A percentile compares a stretch with the other conserved stretches of the same genome.
Evolutionary conservation across 2,888 invertebrate genomes (phyloP).

Genomic region (Drosophila hamatofila): DNA sequence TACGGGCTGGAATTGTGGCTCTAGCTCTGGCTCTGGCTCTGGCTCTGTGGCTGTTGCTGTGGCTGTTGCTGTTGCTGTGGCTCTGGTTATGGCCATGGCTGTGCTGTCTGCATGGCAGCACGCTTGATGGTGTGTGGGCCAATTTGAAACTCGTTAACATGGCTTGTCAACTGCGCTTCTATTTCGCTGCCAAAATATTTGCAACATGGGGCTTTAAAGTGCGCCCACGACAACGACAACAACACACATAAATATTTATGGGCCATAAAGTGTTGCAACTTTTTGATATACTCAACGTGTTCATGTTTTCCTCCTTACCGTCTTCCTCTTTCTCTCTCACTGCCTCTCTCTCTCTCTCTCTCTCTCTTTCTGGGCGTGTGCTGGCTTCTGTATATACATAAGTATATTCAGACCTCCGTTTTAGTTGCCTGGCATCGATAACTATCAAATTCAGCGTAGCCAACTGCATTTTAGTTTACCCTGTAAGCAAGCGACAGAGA

Average conservation of each 20-base stretch:
- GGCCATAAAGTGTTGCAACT: conserved; percentile 74
- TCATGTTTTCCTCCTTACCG: conserved; percentile 1
- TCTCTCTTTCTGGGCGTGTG: not conserved
- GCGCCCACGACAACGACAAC: conserved; percentile 42
- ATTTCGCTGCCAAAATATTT: conserved; percentile 74
- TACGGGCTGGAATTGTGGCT: not conserved
- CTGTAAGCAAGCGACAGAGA: conserved; percentile 1
- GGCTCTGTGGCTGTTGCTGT: not conserved
- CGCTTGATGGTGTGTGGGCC: conserved; percentile 40
- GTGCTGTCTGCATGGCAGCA: conserved; percentile 3
- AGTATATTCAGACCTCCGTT: not conserved
- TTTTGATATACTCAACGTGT: conserved; percentile 66
- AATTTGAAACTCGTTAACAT: conserved; percentile 72
- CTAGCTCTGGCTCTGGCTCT: not conserved
- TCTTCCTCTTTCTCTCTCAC: not conserved
- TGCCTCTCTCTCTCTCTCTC: not conserved
- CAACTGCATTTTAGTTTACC: not conserved
- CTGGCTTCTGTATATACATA: not conserved
- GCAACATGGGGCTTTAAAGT: conserved; percentile 50
- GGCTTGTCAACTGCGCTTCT: conserved; percentile 67
- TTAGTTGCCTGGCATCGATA: conserved; percentile 7
- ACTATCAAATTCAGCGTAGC: conserved; percentile 8
- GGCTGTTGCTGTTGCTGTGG: not conserved
- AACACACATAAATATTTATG: conserved; percentile 73
- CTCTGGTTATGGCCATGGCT: not conserved